These are phyloP conservation scores for Chascanopsetta lugubris DNA, from an alignment of 2,113 vertebrate species.

Conservation along the genomic window DNA sequence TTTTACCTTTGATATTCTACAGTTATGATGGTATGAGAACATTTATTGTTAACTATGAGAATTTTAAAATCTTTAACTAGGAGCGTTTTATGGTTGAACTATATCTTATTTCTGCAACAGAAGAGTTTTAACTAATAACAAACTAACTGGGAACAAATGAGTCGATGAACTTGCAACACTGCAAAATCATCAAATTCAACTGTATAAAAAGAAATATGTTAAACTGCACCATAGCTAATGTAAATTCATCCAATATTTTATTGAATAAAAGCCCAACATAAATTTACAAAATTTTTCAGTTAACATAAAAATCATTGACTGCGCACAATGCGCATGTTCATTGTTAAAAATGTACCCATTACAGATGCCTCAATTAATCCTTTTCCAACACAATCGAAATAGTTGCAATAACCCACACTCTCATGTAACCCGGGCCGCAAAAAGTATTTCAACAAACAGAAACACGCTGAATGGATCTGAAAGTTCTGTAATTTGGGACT, in stretches of 20 bases:
- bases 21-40: too few species aligned
- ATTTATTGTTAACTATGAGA: too few species aligned
- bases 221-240: slow-evolving; percentile 30
- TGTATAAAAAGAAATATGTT: slow-evolving; percentile 1
- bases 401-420: slow-evolving; percentile 39
- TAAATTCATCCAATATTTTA: slow-evolving; percentile 79
- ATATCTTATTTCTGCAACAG: too few species aligned
- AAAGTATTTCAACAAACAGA: slow-evolving; percentile 37
- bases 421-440: slow-evolving; percentile 37
- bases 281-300: slow-evolving; percentile 79
- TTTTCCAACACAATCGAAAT: slow-evolving; percentile 32
- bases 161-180: background rate
- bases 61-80: too few species aligned
- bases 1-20: too few species aligned
- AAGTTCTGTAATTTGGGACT: slow-evolving; percentile 37
- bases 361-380: slow-evolving; percentile 54
- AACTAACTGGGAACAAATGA: too few species aligned
- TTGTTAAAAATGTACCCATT: slow-evolving; percentile 72
- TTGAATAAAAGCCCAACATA: slow-evolving; percentile 81
- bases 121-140: too few species aligned
- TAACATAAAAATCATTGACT: slow-evolving; percentile 76
- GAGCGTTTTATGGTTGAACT: too few species aligned
- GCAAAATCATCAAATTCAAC: background rate
- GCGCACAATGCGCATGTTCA: slow-evolving; percentile 61
- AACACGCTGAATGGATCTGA: slow-evolving; percentile 60